Percentiles rank a stretch among this genome's conserved stretches.
phyloP scores from a whole-genome alignment of 1,140 invertebrate genomes.

The Teleogryllus occipitalis region DNA sequence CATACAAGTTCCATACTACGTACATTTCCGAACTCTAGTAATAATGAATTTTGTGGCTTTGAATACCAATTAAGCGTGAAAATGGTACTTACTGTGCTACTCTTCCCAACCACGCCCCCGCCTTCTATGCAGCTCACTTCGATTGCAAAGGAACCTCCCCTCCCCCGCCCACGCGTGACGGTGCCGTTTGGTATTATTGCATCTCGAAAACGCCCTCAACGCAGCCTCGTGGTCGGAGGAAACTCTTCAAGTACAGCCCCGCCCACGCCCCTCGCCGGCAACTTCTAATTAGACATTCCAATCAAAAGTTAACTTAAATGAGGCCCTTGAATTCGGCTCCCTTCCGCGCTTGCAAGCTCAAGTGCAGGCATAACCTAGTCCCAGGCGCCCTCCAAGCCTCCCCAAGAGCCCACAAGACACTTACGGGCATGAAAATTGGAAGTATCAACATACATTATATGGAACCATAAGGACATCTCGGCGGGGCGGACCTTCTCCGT shows the following conservation, averaged over 20 bases:
- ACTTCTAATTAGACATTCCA: slow-evolving; percentile 5
- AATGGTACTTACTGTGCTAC: not conserved
- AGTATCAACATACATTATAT: not conserved
- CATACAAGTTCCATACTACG: too few relatives aligned
- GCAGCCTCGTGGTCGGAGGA: not conserved
- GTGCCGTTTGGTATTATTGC: not conserved
- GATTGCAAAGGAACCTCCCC: too few relatives aligned
- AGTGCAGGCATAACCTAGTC: not conserved
- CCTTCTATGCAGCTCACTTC: not conserved
- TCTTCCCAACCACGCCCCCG: not conserved
- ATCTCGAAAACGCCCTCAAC: not conserved
- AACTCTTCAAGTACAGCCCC: not conserved
- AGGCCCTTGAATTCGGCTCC: not conserved
- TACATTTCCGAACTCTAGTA: too few relatives aligned
- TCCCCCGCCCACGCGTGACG: not conserved
- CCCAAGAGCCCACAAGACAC: not conserved
- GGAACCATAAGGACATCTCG: not conserved
- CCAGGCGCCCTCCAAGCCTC: not conserved
- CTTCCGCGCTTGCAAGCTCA: not conserved
- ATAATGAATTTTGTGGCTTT: not conserved
- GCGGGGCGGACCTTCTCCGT: too few relatives aligned
- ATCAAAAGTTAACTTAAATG: slow-evolving; percentile 2
- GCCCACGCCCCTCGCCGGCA: not conserved
- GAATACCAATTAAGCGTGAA: not conserved
- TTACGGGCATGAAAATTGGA: not conserved